Base-by-base conservation (phyloP, 1,140 invertebrate species). In the Campoletis sonorensis region DNA sequence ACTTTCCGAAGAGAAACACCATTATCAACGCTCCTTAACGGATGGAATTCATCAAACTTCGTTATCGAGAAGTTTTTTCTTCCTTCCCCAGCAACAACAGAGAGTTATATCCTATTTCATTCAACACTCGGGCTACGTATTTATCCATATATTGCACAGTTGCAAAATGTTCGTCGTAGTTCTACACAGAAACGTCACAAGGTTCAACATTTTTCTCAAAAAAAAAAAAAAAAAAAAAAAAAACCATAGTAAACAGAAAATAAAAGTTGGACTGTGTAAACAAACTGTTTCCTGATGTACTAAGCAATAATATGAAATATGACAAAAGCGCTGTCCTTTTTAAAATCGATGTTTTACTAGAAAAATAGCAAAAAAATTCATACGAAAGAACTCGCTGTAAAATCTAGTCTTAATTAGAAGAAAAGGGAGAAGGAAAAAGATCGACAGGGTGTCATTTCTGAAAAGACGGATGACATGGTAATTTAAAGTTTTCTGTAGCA, bases 401-500 rank as follows among this genome's bases (percentile, higher is more conserved):
- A 4, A 54, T 15, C 3, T 54, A 4, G n/a, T 10, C 21, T 10
- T 21, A 7, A n/a, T 18, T 7, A 1, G 16, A 37, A 18, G 26
- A 13, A 18, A 71, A 37, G 27, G n/a, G 5, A 71, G 11, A 37
- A 27, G 8, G 16, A 71, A 40, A 71, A 18, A 37, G 21, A 58
- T 58, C 54, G 5, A 21, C 16, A 7, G 54, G 11, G 16, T n/a
- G 18, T 23, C 1, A 58, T 58, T 23, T 18, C 13, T 1, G 21
- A 58, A n/a, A 58, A 58, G 54, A 58, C 18, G 21, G 18, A 37
- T 71, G 27, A 27, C 7, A 18, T 5, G 30, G 30, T 45, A 72
- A 72, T 72, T n/a, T 72, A 72, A 72, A 72, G 70, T 72, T 72
- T 45, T 45, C 37, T 33, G 4, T 40, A 8, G 5, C 21, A 64